Conservation (phyloP, 2,888 invertebrate genomes). For the Cosmorhoe ocellata region DNA sequence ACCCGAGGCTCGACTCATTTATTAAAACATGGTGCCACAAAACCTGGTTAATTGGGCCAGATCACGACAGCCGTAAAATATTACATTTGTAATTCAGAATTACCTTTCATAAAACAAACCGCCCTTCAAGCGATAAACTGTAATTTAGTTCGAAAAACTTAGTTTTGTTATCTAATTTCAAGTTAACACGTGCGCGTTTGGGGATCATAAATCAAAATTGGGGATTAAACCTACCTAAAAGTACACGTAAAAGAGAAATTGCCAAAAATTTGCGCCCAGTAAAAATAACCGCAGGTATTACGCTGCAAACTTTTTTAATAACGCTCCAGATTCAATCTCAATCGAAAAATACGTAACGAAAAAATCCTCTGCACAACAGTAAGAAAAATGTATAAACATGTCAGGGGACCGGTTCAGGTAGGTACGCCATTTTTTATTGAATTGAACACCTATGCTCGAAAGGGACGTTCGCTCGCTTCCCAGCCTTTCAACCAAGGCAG, state of each 20-base stretch:
- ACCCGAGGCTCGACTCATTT: conserved; percentile 24
- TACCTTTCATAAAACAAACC: conserved; percentile 37
- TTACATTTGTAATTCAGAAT: conserved; percentile 44
- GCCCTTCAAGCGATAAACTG: conserved; percentile 30
- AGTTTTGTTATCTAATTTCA: conserved; percentile 35
- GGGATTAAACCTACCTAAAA: conserved; percentile 29
- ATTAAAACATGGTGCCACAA: conserved; percentile 36
- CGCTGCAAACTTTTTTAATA: conserved; percentile 78
- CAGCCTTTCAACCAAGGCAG: conserved; percentile 56
- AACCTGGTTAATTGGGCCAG: conserved; percentile 37
- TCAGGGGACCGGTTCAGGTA: conserved; percentile 78
- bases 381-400: conserved; percentile 80
- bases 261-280: conserved; percentile 56
- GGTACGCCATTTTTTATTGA: conserved; percentile 81
- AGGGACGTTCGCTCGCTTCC: conserved; percentile 57
- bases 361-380: conserved; percentile 61
- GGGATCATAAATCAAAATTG: conserved; percentile 53
- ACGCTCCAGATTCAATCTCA: conserved; percentile 74
- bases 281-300: conserved; percentile 68
- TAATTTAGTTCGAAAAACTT: conserved; percentile 34
- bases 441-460: conserved; percentile 74
- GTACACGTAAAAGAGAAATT: conserved; percentile 42
- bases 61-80: conserved; percentile 36
- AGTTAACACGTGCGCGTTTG: conserved; percentile 38
- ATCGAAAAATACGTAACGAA: conserved; percentile 76